phyloP scores from a whole-genome alignment of 2,113 vertebrate genomes.

The Syrmaticus mikado region DNA sequence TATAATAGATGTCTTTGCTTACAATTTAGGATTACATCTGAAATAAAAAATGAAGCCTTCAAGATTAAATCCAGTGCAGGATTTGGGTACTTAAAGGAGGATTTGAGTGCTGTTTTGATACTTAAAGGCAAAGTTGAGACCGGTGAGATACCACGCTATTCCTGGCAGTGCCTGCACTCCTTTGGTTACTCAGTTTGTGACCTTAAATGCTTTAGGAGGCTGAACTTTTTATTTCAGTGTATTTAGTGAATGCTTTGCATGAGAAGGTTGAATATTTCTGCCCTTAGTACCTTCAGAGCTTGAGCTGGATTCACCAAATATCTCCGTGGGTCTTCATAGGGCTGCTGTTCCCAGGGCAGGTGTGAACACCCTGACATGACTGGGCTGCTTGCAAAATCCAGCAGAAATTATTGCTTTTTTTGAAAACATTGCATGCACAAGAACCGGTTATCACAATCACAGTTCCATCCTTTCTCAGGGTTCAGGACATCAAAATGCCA shows the following conservation, averaged over 20 bases:
- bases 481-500: background rate
- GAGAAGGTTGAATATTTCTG: background rate
- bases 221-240: background rate
- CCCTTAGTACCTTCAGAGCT: background rate
- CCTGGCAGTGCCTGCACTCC: background rate
- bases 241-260: background rate
- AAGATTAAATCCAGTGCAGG: conserved; percentile 68
- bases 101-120: conserved; percentile 68
- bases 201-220: conserved; percentile 13
- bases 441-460: background rate
- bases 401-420: background rate
- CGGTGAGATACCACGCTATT: conserved; percentile 49
- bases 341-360: accelerated
- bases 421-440: background rate
- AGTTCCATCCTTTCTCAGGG: background rate
- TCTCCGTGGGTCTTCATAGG: background rate
- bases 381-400: background rate
- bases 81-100: conserved; percentile 69
- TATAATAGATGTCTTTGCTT: conserved; percentile 29
- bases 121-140: conserved; percentile 63
- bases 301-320: background rate
- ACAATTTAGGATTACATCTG: background rate
- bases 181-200: conserved; percentile 27
- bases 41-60: conserved; percentile 66
- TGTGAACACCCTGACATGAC: background rate